A percentile compares a stretch with the other conserved stretches of the same genome.
phyloP scores from a whole-genome alignment of 2,113 vertebrate species.

The Hippocampus zosterae region DNA sequence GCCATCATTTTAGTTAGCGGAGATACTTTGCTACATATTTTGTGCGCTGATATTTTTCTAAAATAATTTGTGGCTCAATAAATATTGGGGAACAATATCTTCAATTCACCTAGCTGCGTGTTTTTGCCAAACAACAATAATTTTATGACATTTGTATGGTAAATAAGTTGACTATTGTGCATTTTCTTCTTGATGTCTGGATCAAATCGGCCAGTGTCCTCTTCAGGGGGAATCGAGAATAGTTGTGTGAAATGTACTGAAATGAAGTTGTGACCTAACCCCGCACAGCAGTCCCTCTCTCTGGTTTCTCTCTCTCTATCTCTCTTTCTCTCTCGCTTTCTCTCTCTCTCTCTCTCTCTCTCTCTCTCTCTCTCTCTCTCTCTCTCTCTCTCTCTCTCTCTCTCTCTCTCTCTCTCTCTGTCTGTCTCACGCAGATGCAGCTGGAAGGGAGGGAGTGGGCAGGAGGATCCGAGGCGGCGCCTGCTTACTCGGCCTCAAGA shows the following conservation, averaged over 20 bases:
- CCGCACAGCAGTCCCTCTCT: background rate
- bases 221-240: background rate
- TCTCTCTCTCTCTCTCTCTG: background rate
- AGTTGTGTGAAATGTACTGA: background rate
- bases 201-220: background rate
- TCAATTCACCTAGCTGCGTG: no score
- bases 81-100: no score
- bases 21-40: no score
- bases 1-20: no score
- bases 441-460: background rate
- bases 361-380: background rate
- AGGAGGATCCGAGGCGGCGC: constrained; percentile 8
- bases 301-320: background rate
- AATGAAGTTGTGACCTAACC: background rate
- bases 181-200: background rate
- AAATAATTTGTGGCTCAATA: no score
- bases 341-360: background rate
- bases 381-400: background rate
- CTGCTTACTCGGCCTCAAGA: background rate
- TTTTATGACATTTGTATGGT: background rate
- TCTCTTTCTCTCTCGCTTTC: background rate
- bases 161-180: background rate
- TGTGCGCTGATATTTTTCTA: no score
- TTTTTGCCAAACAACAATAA: background rate
- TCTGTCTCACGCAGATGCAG: background rate